phyloP scores from a whole-genome alignment of 2,888 invertebrate species.

The Hemithea aestivaria region DNA sequence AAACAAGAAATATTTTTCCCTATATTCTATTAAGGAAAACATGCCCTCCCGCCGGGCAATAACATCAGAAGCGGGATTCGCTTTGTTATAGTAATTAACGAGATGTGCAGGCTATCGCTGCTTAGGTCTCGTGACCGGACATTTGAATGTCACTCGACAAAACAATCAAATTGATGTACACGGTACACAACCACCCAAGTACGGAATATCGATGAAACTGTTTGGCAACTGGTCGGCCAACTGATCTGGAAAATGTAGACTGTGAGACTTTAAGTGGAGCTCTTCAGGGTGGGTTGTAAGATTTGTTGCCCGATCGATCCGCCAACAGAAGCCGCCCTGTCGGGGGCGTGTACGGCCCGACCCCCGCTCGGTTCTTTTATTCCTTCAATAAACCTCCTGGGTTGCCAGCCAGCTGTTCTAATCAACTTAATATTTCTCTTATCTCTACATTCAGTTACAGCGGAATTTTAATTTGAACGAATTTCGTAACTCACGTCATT shows the following conservation, averaged over 20 bases:
- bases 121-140: conserved; percentile 4
- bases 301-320: conserved; percentile 34
- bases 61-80: no score
- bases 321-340: conserved; percentile 27
- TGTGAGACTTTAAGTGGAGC: no score
- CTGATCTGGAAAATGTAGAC: neutral
- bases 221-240: conserved; percentile 8
- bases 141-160: conserved; percentile 27
- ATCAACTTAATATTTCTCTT: conserved; percentile 8
- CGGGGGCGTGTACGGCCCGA: conserved; percentile 38
- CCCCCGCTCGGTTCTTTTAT: conserved; percentile 31
- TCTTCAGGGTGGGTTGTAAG: conserved; percentile 9
- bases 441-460: neutral
- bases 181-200: conserved; percentile 16
- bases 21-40: no score
- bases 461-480: no score
- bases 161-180: conserved; percentile 25
- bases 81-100: no score
- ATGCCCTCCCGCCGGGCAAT: no score
- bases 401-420: conserved; percentile 26
- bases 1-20: no score
- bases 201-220: conserved; percentile 32
- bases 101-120: no score
- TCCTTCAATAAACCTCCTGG: conserved; percentile 32
- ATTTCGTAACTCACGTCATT: no score